Evolutionary conservation across 1,140 invertebrate species (phyloP).

Genomic region (Cotesia chilonis): DNA sequence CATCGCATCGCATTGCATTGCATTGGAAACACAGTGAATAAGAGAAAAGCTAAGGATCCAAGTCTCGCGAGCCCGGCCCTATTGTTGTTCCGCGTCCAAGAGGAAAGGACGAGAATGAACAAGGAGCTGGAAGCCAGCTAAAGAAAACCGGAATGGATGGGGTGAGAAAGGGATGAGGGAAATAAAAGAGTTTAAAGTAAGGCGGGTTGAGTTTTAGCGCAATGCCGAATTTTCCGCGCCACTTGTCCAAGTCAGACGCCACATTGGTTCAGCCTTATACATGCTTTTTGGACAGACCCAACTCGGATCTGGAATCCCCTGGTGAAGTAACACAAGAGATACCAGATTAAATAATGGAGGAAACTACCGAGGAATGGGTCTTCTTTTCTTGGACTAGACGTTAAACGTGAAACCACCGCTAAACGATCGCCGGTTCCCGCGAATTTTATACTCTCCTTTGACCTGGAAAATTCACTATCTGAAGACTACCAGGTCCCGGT

Average conservation of each 20-base stretch:
- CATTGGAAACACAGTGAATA: no score
- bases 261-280: conserved; percentile 44
- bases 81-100: conserved; percentile 32
- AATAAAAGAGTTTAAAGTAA: conserved; percentile 7
- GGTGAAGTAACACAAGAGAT: not conserved
- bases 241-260: conserved; percentile 45
- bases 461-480: conserved; percentile 21
- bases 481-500: not conserved
- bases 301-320: not conserved
- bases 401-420: conserved; percentile 26
- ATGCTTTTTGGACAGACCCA: conserved; percentile 12
- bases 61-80: conserved; percentile 16
- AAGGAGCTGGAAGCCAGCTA: conserved; percentile 24
- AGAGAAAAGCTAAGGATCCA: conserved; percentile 30
- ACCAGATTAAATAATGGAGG: not conserved
- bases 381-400: conserved; percentile 10
- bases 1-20: conserved; percentile 28
- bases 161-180: conserved; percentile 27
- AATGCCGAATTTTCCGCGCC: conserved; percentile 49
- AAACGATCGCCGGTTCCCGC: conserved; percentile 32
- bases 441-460: conserved; percentile 19
- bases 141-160: conserved; percentile 29
- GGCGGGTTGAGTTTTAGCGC: conserved; percentile 47
- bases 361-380: conserved; percentile 5
- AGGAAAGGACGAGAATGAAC: conserved; percentile 31